Evolutionary conservation across 2,888 invertebrate species (phyloP), one percentile per base, ranked within the genome.

Genomic region (Anthophora plumipes): DNA sequence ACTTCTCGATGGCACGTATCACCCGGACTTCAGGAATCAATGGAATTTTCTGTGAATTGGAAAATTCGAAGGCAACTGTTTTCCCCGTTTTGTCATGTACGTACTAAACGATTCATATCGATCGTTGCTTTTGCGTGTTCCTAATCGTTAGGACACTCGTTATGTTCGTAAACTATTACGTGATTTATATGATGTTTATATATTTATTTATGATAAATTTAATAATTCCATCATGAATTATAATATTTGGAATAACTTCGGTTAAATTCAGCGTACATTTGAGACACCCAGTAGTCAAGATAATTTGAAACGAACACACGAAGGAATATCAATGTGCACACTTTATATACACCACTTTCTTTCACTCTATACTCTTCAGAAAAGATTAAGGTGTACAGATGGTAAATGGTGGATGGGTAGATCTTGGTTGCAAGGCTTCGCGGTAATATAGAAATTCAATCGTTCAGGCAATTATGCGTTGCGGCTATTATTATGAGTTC

Each of bases 381-480:
- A 59, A 60, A 80, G 79, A 80, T 83, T 79, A 81, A 86, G 81
- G 71, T 81, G 79, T 76, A 68, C 75, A 68, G 63, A 74, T 71
- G 72, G 80, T 63, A 82, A 82, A 71, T 60, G 77, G 41, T 52
- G 73, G 66, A 73, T 84, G 83, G 77, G 85, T 89, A 87, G 84
- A 80, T 89, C 86, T 89, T 85, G 61, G 80, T 79, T 82, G 79
- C 80, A 85, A 66, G 79, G 77, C 89, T 89, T 89, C 90, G 88
- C 88, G 90, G 91, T 92, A 92, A 91, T 92, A 92, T 90, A 92
- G 92, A 92, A 92, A 92, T 92, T 92, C 92, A 92, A 93, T 93
- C 92, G 92, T 90, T 91, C 91, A 88, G 89, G 92, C 91, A 92
- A 92, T 92, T 92, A 92, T 91, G 90, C 90, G 90, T 89, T 86